Conservation (phyloP, 2,113 vertebrate genomes). For the Archilochus colubris region DNA sequence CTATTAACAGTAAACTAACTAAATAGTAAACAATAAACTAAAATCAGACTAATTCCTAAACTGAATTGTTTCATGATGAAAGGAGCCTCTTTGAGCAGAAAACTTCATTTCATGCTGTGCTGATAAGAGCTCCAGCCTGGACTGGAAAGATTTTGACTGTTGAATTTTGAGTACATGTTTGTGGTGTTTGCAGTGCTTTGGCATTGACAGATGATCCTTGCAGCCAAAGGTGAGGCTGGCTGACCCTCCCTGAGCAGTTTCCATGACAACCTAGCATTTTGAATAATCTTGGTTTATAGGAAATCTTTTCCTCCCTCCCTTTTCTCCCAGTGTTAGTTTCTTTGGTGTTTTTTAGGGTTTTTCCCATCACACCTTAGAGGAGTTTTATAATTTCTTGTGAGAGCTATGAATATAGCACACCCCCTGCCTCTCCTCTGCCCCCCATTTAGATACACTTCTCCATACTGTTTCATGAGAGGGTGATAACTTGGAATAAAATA, state of each 20-base stretch:
- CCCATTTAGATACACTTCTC: neutral
- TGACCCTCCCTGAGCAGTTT: slow-evolving; percentile 76
- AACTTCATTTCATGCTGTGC: neutral
- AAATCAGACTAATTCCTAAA: neutral
- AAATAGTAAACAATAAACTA: too few species aligned
- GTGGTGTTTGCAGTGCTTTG: slow-evolving; percentile 72
- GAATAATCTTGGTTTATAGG: slow-evolving; percentile 72
- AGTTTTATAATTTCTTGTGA: neutral
- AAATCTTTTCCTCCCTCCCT: slow-evolving; percentile 52
- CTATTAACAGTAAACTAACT: too few species aligned
- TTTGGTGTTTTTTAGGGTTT: neutral
- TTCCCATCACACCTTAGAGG: slow-evolving; percentile 27
- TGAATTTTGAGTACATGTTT: slow-evolving; percentile 56
- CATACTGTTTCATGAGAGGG: neutral
- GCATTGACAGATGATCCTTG: slow-evolving; percentile 71
- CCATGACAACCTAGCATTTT: slow-evolving; percentile 74
- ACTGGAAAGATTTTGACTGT: slow-evolving; percentile 20
- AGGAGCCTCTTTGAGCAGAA: slow-evolving; percentile 16
- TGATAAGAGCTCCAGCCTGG: neutral
- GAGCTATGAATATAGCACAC: neutral
- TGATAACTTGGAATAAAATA: neutral
- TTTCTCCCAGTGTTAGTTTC: slow-evolving; percentile 36
- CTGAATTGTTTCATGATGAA: neutral
- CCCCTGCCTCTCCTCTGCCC: too few species aligned
- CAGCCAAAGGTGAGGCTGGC: slow-evolving; percentile 76